Percentiles rank a stretch among this genome's conserved stretches.
Evolutionary conservation across 2,888 invertebrate species (phyloP).

Genomic region (Balanococcus diminutus): DNA sequence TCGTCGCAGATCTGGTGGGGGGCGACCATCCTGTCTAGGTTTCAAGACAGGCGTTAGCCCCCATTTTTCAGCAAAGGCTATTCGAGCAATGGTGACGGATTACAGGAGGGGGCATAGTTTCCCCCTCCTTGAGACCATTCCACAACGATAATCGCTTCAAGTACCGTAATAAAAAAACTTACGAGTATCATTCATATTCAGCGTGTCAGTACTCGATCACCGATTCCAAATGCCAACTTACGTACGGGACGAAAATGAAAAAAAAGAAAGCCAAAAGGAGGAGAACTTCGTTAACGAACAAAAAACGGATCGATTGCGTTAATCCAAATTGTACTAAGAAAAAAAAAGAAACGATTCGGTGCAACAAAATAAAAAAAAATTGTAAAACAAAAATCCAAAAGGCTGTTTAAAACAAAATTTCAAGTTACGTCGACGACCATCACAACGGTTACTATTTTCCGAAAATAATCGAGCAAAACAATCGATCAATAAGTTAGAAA

Average conservation of each 20-base stretch:
- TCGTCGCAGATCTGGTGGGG: conserved; percentile 63
- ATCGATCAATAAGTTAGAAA: background rate
- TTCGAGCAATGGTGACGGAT: conserved; percentile 88
- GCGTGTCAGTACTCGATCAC: background rate
- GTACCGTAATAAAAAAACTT: conserved; percentile 28
- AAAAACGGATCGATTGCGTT: background rate
- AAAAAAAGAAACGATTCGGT: background rate
- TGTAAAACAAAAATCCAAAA: background rate
- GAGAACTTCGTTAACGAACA: background rate
- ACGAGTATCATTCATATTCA: conserved; percentile 31
- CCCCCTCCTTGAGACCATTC: conserved; percentile 54
- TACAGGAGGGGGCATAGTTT: conserved; percentile 55
- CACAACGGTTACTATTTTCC: background rate
- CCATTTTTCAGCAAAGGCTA: conserved; percentile 97
- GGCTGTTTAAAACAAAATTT: background rate
- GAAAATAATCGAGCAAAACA: background rate
- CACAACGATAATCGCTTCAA: conserved; percentile 36
- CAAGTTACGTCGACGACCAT: conserved; percentile 2
- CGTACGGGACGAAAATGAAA: background rate
- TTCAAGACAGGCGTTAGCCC: conserved; percentile 97
- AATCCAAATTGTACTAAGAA: background rate
- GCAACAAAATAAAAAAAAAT: background rate
- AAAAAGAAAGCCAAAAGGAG: background rate
- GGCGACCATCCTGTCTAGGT: conserved; percentile 90
- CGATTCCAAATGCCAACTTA: background rate